phyloP scores from a whole-genome alignment of 1,140 invertebrate genomes.

The Caenorhabditis inopinata region DNA sequence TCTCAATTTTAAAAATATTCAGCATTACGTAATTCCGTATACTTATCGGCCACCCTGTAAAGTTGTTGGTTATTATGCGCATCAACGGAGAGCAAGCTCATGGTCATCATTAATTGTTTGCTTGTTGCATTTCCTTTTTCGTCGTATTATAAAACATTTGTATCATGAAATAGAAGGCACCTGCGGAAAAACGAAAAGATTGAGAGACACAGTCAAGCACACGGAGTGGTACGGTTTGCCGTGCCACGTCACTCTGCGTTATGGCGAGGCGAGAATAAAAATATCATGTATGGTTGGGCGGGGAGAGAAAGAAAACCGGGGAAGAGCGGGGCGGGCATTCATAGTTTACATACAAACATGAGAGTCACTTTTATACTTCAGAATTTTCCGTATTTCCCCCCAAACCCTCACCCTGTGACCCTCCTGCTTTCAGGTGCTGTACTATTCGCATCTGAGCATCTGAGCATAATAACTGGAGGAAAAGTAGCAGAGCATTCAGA shows the following conservation, averaged over 20 bases:
- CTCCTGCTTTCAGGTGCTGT: no score
- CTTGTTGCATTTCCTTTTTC: neutral
- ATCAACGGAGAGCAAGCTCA: no score
- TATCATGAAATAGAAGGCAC: neutral
- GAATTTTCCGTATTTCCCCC: no score
- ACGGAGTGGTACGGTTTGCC: constrained; percentile 1
- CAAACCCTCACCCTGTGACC: no score
- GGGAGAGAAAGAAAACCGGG: neutral
- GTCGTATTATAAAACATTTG: constrained; percentile 7
- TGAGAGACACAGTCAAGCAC: neutral
- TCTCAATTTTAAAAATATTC: no score
- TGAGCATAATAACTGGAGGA: no score
- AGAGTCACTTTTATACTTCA: neutral
- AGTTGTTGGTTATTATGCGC: neutral
- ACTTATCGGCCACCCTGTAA: no score
- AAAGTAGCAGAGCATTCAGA: no score
- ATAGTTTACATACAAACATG: neutral
- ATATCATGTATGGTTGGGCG: constrained; percentile 16
- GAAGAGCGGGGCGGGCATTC: neutral
- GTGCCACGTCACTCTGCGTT: neutral
- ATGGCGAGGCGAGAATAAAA: constrained; percentile 13
- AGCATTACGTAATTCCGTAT: no score
- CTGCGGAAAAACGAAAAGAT: neutral
- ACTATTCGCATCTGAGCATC: no score
- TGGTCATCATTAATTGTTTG: no score